phyloP scores from a whole-genome alignment of 2,113 vertebrate genomes.

The Diphyllodes magnificus region DNA sequence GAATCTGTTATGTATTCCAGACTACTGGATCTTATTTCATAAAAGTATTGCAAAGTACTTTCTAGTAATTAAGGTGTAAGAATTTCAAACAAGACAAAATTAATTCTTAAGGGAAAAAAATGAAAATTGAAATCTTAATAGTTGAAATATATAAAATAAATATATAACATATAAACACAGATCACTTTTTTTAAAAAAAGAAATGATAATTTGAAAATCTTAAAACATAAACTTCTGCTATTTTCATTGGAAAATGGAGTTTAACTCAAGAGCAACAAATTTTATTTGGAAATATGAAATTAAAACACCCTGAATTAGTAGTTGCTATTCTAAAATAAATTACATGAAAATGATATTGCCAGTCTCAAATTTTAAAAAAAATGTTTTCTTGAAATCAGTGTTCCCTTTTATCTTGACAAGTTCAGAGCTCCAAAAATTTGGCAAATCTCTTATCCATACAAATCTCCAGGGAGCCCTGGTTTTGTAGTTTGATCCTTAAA shows the following conservation, averaged over 20 bases:
- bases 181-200: fast-evolving
- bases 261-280: background rate
- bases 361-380: background rate
- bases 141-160: background rate
- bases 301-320: background rate
- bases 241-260: background rate
- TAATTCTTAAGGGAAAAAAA: background rate
- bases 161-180: background rate
- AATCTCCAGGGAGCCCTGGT: background rate
- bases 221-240: background rate
- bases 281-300: background rate
- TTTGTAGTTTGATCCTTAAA: background rate
- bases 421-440: background rate
- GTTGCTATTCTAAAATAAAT: background rate
- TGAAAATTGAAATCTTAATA: background rate
- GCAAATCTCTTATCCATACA: background rate
- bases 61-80: background rate
- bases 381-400: background rate
- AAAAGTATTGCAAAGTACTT: background rate
- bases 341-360: background rate
- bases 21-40: background rate
- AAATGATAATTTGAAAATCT: background rate
- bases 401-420: background rate
- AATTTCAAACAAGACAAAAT: background rate
- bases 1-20: background rate